Base-by-base conservation (phyloP, 2,888 invertebrate genomes). In the Pelosia muscerda region DNA sequence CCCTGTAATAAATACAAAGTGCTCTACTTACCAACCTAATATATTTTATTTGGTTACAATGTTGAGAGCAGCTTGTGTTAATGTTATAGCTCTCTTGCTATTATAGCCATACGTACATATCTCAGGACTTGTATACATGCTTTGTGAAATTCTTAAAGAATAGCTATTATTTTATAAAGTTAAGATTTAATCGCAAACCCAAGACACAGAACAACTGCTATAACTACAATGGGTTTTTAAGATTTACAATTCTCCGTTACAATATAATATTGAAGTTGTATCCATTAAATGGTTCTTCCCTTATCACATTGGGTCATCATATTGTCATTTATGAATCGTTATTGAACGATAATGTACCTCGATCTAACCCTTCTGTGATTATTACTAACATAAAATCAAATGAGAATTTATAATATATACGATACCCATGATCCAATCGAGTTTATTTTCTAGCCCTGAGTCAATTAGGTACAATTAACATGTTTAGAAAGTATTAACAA, bases 281-380 rank as follows among this genome's bases (percentile, higher is more conserved):
- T 34, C 59, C 53, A 19, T 34, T 53, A 54, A 59, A 65, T 53
- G 65, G 42, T 53, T 59, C 65, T 22, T 34, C 25, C 53, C 53
- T 25, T 59, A 54, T 59, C 65, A 54, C 59, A 59, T 59, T 53
- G 54, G 53, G 56, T 26, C 10, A 66, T 56, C 53, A 22, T 28
- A 61, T 42, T 66, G 42, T 61, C 66, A 66, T 61, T 56, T 61
- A 61, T 66, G 65, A 38, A 26, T 38, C 55, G 59, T 34, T 38
- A 55, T 26, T 49, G 49, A 49, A 49, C 28, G 13, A 54, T 25
- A 19, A 59, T 54, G 23, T 31, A 62, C 57, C 13, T 57, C 66
- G 31, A 49, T 57, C 31, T 57, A 67, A 49, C 66, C 57, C 57
- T 57, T 67, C 31, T 19, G 58, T 56, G 61, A 62, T 28, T 49